Evolutionary conservation across 2,113 vertebrate species (phyloP).

Genomic region (Rhea pennata): DNA sequence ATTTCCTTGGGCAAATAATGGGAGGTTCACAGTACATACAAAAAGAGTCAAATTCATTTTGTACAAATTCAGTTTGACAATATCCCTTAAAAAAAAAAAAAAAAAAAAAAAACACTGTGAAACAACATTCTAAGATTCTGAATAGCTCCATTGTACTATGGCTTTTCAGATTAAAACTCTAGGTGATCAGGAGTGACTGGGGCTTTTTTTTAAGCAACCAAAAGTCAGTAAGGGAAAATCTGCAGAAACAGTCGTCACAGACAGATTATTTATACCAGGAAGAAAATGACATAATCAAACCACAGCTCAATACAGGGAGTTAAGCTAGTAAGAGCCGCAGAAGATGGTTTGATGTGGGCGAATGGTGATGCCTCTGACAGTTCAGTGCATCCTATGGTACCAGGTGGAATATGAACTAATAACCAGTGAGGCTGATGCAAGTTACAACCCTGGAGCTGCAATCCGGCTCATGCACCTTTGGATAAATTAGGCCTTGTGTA

Average conservation of each 20-base stretch:
- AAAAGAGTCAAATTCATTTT: not conserved
- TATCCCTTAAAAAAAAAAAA: not conserved
- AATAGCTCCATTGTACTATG: rapidly evolving
- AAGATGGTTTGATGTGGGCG: not conserved
- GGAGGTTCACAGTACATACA: not conserved
- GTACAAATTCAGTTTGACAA: not conserved
- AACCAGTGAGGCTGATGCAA: not conserved
- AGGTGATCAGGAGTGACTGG: not conserved
- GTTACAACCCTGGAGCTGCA: not conserved
- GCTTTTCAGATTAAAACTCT: not conserved
- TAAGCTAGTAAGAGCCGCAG: not conserved
- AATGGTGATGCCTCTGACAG: not conserved
- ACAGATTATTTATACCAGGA: not conserved
- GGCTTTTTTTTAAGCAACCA: not conserved
- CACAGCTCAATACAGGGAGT: not conserved
- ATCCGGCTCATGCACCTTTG: not conserved
- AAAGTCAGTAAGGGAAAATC: not conserved
- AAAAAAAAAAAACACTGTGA: not conserved
- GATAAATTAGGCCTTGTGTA: not conserved
- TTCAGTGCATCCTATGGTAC: not conserved
- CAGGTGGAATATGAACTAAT: not conserved
- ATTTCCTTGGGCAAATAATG: not conserved
- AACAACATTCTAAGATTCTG: not conserved
- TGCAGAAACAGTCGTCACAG: not conserved
- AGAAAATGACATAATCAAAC: not conserved